Evolutionary conservation across 2,797 vertebrate species (phyloP).

Genomic region (Crocidura indochinensis): DNA sequence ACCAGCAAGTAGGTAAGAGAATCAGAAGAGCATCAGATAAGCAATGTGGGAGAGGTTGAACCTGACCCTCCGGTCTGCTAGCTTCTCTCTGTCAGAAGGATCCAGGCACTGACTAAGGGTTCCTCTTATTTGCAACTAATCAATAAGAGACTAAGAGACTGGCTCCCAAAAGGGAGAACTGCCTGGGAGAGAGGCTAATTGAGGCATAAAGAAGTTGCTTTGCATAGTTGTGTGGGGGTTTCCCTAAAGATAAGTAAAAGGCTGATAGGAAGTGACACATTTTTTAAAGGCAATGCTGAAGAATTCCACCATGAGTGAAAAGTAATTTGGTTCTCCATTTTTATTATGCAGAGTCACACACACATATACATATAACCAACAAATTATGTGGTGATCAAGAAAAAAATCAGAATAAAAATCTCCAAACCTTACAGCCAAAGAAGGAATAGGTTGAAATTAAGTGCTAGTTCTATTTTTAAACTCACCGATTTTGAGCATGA

Average conservation of each 20-base stretch:
- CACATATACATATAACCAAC: conserved; percentile 1
- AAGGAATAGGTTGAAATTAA: conserved; percentile 71
- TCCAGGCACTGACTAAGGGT: neutral
- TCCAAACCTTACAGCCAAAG: conserved; percentile 36
- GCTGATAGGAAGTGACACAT: neutral
- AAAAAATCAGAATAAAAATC: neutral
- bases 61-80: neutral
- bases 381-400: neutral
- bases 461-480: conserved; percentile 71
- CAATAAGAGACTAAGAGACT: conserved; percentile 16
- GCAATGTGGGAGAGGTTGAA: neutral
- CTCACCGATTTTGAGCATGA: neutral
- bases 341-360: conserved; percentile 31
- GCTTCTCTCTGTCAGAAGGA: neutral
- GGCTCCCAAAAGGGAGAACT: neutral
- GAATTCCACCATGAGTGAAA: conserved; percentile 36
- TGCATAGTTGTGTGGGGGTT: conserved; percentile 15
- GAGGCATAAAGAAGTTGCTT: conserved; percentile 30
- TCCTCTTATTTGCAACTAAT: conserved; percentile 38
- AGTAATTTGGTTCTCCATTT: conserved; percentile 24
- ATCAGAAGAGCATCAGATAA: too few relatives aligned
- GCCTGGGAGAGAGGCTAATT: neutral
- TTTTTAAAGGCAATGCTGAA: conserved; percentile 62
- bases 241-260: conserved; percentile 55
- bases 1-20: neutral